phyloP scores from a whole-genome alignment of 1,140 invertebrate species.

The Phymastichus coffea region DNA sequence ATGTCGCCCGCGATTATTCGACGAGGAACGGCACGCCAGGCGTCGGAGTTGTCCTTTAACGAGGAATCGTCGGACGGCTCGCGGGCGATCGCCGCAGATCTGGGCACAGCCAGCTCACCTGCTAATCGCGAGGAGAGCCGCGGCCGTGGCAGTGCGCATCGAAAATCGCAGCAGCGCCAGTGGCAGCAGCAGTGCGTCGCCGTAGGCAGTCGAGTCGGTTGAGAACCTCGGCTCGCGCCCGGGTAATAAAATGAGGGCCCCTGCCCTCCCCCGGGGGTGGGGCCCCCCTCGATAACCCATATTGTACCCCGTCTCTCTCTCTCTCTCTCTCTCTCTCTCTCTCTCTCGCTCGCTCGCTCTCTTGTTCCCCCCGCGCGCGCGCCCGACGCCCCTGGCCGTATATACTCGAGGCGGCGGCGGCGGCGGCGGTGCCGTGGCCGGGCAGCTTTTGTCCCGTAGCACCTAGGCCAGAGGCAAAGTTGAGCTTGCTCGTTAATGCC shows the following conservation, averaged over 20 bases:
- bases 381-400: constrained; percentile 52
- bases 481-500: constrained; percentile 31
- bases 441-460: constrained; percentile 50
- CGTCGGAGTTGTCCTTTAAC: no score
- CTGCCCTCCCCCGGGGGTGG: constrained; percentile 52
- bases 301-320: constrained; percentile 51
- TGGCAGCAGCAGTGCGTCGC: background rate
- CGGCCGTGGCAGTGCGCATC: background rate
- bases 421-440: constrained; percentile 33
- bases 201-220: no score
- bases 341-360: constrained; percentile 34
- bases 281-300: constrained; percentile 57
- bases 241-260: constrained; percentile 58
- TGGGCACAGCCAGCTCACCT: constrained; percentile 13
- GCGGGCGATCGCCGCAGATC: no score
- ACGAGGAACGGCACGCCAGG: no score
- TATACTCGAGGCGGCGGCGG: constrained; percentile 46
- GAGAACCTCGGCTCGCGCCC: constrained; percentile 45
- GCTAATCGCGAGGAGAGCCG: background rate
- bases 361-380: constrained; percentile 22
- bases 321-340: constrained; percentile 28
- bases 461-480: constrained; percentile 46
- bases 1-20: constrained; percentile 25
- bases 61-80: no score
- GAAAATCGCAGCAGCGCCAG: no score